Evolutionary conservation across 2,113 vertebrate genomes (phyloP), one percentile per base, ranked within the genome.

Genomic region (Scomber scombrus): DNA sequence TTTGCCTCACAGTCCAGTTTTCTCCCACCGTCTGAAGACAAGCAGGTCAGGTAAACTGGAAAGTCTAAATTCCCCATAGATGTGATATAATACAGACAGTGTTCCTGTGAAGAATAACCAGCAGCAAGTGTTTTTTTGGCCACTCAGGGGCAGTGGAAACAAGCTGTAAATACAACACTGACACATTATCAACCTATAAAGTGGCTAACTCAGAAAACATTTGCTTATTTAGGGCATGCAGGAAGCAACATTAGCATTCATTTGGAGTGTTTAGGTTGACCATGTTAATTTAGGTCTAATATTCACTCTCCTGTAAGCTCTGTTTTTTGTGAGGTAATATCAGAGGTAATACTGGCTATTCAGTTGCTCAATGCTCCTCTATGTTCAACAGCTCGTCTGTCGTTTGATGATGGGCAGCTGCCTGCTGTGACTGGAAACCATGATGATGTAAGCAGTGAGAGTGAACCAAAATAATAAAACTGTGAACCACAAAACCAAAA

Each of bases 11-110:
- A 61, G 16, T 26, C 14, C 2, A 13, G 16, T 54, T 72, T 80
- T n/a, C 29, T 62, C 54, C 3, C 54, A 66, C 26, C 21, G 46
- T 46, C 15, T 7, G 31, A 55, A 82, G 23, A 83, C 14, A 45
- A 16, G 50, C 62, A 26, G 11, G 40, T 54, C 21, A 46, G 34
- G 11, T 16, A 11, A 4, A n/a, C 57, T 16, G 11, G 8, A 31
- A 31, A 58, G 26, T 58, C 26, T 34, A 58, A 31, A 58, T 5
- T 31, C 6, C 1, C 7, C 29, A 58, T 40, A 26, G 21, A 58
- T 34, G 8, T 58, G 9, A 40, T 40, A 9, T 40, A 6, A 40
- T 40, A 40, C 6, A 40, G 34, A 40, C 34, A 9, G 7, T 9
- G 2, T 40, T 40, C 34, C 34, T 40, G 34, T 9, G 9, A 40